Conservation (phyloP, 2,113 vertebrate genomes). For the Gadus macrocephalus region DNA sequence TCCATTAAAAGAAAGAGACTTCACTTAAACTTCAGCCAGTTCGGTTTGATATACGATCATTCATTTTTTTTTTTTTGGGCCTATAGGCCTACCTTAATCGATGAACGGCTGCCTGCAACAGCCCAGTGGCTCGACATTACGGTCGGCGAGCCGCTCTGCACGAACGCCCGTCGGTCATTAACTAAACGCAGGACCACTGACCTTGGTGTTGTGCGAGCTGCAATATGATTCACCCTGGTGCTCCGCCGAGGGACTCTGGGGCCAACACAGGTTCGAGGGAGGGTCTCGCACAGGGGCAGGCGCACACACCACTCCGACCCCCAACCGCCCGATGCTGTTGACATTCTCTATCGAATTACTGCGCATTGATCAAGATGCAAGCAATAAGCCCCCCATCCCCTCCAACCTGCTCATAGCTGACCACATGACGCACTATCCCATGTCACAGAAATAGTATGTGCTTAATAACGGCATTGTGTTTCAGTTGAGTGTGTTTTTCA, state of each 20-base stretch:
- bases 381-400: slow-evolving; percentile 46
- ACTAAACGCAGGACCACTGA: slow-evolving; percentile 50
- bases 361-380: slow-evolving; percentile 50
- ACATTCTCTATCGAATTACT: slow-evolving; percentile 53
- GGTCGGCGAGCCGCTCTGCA: slow-evolving; percentile 7
- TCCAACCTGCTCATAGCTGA: slow-evolving; percentile 10
- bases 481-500: slow-evolving; percentile 25
- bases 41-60: too few species aligned
- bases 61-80: too few species aligned
- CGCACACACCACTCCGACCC: neutral
- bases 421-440: slow-evolving; percentile 33
- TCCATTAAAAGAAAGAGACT: too few species aligned
- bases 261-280: too few species aligned
- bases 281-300: too few species aligned
- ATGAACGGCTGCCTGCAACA: slow-evolving; percentile 13
- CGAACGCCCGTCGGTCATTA: slow-evolving; percentile 35
- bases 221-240: slow-evolving; percentile 43
- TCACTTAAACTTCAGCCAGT: too few species aligned
- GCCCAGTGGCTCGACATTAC: slow-evolving; percentile 16
- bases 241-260: neutral
- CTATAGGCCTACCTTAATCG: too few species aligned
- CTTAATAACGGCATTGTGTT: slow-evolving; percentile 33
- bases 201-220: slow-evolving; percentile 41
- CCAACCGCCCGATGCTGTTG: slow-evolving; percentile 28
- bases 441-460: slow-evolving; percentile 39